These are phyloP conservation scores for Ceratosolen fusciceps DNA, from an alignment of 1,140 invertebrate species.

Conservation along the genomic window DNA sequence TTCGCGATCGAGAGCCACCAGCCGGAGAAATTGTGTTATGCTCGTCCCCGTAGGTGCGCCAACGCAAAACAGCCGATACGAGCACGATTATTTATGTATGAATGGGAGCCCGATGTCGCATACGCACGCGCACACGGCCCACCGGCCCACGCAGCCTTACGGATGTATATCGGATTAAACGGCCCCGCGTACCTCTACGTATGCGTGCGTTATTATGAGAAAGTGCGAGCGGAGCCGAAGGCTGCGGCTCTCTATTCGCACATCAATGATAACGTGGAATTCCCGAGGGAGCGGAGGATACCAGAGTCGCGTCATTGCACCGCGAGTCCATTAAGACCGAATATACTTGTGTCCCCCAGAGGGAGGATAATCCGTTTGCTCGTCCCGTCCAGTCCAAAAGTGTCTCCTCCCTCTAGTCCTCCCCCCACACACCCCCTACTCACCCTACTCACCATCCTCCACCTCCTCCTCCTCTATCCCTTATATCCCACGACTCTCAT, in stretches of 20 bases:
- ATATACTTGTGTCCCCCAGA: background rate
- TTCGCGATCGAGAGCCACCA: constrained; percentile 53
- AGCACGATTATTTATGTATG: background rate
- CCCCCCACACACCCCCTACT: too few species aligned
- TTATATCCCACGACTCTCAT: too few species aligned
- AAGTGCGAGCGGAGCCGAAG: constrained; percentile 8
- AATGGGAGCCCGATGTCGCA: too few species aligned
- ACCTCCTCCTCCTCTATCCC: too few species aligned
- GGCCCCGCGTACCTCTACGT: background rate
- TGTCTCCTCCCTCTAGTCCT: background rate
- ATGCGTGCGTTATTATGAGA: background rate
- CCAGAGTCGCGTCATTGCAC: background rate
- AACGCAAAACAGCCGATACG: background rate
- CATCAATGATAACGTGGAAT: constrained; percentile 35
- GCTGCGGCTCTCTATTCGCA: background rate
- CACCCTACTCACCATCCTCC: too few species aligned
- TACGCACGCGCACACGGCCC: background rate
- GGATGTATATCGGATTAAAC: background rate
- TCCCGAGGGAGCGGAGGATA: constrained; percentile 23
- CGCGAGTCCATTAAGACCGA: constrained; percentile 25
- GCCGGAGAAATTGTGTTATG: constrained; percentile 50
- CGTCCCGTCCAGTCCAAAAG: background rate
- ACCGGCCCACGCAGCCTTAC: background rate
- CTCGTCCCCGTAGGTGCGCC: background rate
- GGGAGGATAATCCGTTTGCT: constrained; percentile 35